Evolutionary conservation across 1,140 invertebrate genomes (phyloP).

Genomic region (Coenobita brevimanus): DNA sequence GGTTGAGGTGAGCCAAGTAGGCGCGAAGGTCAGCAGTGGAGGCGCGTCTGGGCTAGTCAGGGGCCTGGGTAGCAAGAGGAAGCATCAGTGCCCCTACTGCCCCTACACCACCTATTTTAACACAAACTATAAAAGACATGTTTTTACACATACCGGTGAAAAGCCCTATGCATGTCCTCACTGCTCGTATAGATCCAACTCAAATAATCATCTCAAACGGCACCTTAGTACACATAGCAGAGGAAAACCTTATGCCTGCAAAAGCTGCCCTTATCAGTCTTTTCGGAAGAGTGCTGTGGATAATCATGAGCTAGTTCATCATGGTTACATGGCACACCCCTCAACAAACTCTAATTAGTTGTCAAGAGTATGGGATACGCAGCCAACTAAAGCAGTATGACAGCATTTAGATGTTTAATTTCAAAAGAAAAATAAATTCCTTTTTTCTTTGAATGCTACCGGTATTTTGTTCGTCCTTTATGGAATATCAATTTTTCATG

Average conservation of each 20-base stretch:
- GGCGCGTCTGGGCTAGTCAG: neutral
- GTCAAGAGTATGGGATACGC: too few species aligned
- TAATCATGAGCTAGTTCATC: neutral
- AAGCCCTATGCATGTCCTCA: slow-evolving; percentile 27
- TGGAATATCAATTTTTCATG: too few species aligned
- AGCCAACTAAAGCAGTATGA: too few species aligned
- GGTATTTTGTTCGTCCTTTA: too few species aligned
- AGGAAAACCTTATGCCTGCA: slow-evolving; percentile 27
- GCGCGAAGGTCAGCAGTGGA: slow-evolving; percentile 16
- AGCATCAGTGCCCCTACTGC: slow-evolving; percentile 44
- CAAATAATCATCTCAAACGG: slow-evolving; percentile 20
- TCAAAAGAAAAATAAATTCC: too few species aligned
- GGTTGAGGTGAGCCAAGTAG: slow-evolving; percentile 16
- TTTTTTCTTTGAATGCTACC: too few species aligned
- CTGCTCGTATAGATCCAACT: slow-evolving; percentile 28
- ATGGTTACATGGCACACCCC: too few species aligned
- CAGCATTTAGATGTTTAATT: too few species aligned
- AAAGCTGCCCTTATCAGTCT: neutral
- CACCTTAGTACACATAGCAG: slow-evolving; percentile 21
- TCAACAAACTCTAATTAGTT: too few species aligned
- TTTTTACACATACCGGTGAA: slow-evolving; percentile 41
- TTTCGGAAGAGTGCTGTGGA: neutral
- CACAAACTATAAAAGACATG: slow-evolving; percentile 43
- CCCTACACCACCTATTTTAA: slow-evolving; percentile 18
- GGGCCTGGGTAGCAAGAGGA: slow-evolving; percentile 27